phyloP scores from a whole-genome alignment of 2,888 invertebrate genomes.

The Nemapogon koenigi region DNA sequence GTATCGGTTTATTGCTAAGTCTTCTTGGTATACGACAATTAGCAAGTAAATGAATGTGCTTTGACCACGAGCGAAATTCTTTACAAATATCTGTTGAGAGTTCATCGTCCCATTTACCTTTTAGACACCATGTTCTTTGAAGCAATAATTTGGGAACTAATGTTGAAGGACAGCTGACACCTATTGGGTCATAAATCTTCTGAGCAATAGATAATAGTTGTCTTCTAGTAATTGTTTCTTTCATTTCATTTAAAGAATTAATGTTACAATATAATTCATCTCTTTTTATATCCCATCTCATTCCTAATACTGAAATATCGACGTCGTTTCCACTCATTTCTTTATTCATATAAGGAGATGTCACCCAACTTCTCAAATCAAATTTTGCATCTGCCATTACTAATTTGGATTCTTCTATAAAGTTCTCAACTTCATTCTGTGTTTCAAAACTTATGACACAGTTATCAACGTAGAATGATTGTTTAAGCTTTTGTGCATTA shows the following conservation, averaged over 20 bases:
- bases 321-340: neutral
- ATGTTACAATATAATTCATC: constrained; percentile 1
- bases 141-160: constrained; percentile 11
- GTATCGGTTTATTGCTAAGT: neutral
- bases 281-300: constrained; percentile 3
- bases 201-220: constrained; percentile 6
- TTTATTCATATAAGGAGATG: neutral
- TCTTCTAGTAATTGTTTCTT: constrained; percentile 6
- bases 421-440: neutral
- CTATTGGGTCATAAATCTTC: constrained; percentile 9
- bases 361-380: constrained; percentile 4
- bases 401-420: neutral
- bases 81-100: neutral
- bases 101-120: constrained; percentile 5
- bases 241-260: neutral
- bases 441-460: constrained; percentile 2
- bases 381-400: constrained; percentile 1
- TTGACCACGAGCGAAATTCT: neutral
- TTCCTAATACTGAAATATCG: neutral
- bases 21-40: constrained; percentile 2
- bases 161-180: constrained; percentile 4
- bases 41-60: neutral
- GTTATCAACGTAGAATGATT: constrained; percentile 4
- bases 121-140: constrained; percentile 1
- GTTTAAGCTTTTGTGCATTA: neutral